A percentile compares a stretch with the other conserved stretches of the same genome.
These are phyloP conservation scores for Pampusana beccarii DNA, from an alignment of 2,113 vertebrate species.

Conservation along the genomic window DNA sequence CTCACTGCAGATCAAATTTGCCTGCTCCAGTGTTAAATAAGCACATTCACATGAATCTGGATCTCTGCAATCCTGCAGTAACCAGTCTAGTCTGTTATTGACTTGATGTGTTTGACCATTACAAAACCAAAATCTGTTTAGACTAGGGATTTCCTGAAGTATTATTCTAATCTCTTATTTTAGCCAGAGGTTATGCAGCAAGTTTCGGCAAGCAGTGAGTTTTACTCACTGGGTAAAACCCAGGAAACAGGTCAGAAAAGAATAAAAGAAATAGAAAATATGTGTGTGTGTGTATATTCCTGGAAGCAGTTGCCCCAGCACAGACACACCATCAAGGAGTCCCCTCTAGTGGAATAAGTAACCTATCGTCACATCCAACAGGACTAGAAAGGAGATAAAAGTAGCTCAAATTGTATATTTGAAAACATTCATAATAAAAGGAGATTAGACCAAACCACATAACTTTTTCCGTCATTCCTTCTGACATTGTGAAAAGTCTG, in stretches of 20 bases:
- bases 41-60: rapidly evolving
- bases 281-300: background rate
- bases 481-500: background rate
- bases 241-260: background rate
- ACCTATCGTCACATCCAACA: background rate
- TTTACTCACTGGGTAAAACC: background rate
- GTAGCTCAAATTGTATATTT: background rate
- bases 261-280: background rate
- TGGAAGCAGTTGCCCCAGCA: background rate
- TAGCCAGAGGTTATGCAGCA: background rate
- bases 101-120: background rate
- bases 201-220: background rate
- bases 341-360: background rate
- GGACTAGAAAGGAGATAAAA: background rate
- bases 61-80: background rate
- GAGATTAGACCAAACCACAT: background rate
- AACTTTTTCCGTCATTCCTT: background rate
- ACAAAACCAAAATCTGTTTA: background rate
- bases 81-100: background rate
- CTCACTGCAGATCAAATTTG: rapidly evolving
- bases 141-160: background rate
- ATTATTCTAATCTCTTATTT: background rate
- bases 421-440: background rate
- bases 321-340: background rate
- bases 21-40: background rate